Conservation (phyloP, 2,797 vertebrate species). For the Erpetoichthys calabaricus region DNA sequence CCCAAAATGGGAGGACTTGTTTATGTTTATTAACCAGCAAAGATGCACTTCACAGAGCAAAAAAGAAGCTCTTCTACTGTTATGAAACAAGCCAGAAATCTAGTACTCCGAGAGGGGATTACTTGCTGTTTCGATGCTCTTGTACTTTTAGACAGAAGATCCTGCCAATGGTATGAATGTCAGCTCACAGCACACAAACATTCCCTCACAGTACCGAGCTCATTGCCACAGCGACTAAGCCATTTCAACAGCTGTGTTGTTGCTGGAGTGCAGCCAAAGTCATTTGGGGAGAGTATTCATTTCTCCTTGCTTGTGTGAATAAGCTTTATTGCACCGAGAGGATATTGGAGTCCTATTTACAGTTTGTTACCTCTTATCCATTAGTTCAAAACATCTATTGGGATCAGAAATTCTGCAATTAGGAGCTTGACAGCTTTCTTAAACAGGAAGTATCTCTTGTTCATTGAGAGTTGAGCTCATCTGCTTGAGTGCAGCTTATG, state of each 20-base stretch:
- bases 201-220: conserved; percentile 41
- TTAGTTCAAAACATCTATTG: conserved; percentile 5
- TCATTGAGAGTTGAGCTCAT: too few relatives aligned
- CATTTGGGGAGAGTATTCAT: conserved; percentile 32
- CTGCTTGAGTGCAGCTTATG: too few relatives aligned
- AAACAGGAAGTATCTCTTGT: conserved; percentile 4
- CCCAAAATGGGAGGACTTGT: too few relatives aligned
- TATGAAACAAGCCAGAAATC: conserved; percentile 44
- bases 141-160: conserved; percentile 21
- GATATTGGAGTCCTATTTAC: conserved; percentile 17
- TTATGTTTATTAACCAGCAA: conserved; percentile 17
- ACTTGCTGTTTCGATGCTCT: conserved; percentile 28
- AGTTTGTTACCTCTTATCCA: conserved; percentile 11
- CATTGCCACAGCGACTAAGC: conserved; percentile 63
- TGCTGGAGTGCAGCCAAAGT: conserved; percentile 55
- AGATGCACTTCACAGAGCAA: conserved; percentile 36
- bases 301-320: conserved; percentile 18
- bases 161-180: conserved; percentile 44
- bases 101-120: conserved; percentile 34
- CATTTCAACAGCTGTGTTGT: conserved; percentile 78
- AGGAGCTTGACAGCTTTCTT: background rate
- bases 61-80: conserved; percentile 37
- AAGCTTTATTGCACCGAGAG: conserved; percentile 21
- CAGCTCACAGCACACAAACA: conserved; percentile 49
- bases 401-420: background rate